Percentiles rank a stretch among this genome's conserved stretches.
Conservation (phyloP, 2,888 invertebrate genomes). For the Idaea aversata region DNA sequence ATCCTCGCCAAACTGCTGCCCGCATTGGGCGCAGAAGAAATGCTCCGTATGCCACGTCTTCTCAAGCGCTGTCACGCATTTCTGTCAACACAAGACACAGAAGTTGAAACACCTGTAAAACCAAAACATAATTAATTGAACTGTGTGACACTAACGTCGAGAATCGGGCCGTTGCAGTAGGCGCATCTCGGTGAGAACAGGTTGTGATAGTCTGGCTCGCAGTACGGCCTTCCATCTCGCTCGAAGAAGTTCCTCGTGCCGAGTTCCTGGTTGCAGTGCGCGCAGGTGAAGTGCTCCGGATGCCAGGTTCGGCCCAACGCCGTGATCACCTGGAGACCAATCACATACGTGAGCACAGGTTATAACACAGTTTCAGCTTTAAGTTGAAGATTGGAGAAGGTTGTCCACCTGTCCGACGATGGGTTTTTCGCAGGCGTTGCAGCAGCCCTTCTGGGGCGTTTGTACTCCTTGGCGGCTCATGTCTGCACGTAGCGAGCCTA, state of each 20-base stretch:
- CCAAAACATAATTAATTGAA: conserved; percentile 8
- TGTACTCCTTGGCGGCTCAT: conserved; percentile 99
- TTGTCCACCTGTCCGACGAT: conserved; percentile 94
- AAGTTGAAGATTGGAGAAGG: background rate
- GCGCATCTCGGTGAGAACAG: conserved; percentile 99
- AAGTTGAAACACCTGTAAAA: conserved; percentile 23
- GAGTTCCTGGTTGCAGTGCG: conserved; percentile 97
- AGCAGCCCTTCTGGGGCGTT: conserved; percentile 99
- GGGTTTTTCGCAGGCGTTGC: conserved; percentile 99
- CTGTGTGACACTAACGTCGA: conserved; percentile 89
- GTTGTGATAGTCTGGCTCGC: conserved; percentile 99
- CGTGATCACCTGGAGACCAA: conserved; percentile 87
- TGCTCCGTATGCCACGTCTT: conserved; percentile 99
- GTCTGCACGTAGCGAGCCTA: conserved; percentile 96
- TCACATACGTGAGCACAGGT: conserved; percentile 20
- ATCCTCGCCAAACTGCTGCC: conserved; percentile 97
- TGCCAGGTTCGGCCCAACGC: conserved; percentile 99
- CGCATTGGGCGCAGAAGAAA: conserved; percentile 99
- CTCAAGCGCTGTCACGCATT: conserved; percentile 98
- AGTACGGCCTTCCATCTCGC: conserved; percentile 97
- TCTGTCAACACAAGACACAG: conserved; percentile 81
- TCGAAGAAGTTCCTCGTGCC: conserved; percentile 99
- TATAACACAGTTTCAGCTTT: conserved; percentile 2
- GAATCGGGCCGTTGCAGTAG: conserved; percentile 98
- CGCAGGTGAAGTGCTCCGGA: conserved; percentile 99